Conservation (phyloP, 2,113 vertebrate genomes). For the Boulengeromyrus knoepffleri region DNA sequence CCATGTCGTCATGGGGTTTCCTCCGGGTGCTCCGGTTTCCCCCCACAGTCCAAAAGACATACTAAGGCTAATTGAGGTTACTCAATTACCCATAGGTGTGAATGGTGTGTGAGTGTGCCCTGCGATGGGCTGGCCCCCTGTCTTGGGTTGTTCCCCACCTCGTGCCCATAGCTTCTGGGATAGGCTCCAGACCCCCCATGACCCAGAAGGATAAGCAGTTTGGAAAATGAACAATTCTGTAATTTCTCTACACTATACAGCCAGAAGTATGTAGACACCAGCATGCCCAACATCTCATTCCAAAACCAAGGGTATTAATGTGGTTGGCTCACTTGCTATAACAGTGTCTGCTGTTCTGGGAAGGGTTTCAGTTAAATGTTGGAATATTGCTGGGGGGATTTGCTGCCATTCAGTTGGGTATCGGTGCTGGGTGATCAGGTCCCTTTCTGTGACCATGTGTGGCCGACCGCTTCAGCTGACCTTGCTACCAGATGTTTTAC, state of each 20-base stretch:
- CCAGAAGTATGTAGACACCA: neutral
- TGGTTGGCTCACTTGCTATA: neutral
- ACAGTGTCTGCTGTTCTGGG: neutral
- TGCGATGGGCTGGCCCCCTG: too few relatives aligned
- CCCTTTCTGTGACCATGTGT: neutral
- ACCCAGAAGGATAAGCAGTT: too few relatives aligned
- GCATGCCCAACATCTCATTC: neutral
- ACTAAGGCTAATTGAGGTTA: too few relatives aligned
- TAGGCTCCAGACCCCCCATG: too few relatives aligned
- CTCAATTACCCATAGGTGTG: too few relatives aligned
- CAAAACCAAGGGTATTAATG: neutral
- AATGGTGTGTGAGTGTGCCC: too few relatives aligned
- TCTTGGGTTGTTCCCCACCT: too few relatives aligned
- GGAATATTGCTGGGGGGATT: neutral
- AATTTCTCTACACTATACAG: neutral
- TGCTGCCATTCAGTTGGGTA: neutral
- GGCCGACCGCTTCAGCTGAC: neutral
- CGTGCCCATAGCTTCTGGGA: too few relatives aligned
- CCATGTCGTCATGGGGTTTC: too few relatives aligned
- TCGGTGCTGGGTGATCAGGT: neutral
- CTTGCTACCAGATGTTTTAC: neutral
- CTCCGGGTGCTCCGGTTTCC: too few relatives aligned
- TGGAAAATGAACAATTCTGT: neutral
- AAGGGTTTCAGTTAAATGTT: neutral
- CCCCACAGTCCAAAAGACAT: too few relatives aligned